Base-by-base conservation (phyloP, 2,888 invertebrate species). In the Apotomis capreana region DNA sequence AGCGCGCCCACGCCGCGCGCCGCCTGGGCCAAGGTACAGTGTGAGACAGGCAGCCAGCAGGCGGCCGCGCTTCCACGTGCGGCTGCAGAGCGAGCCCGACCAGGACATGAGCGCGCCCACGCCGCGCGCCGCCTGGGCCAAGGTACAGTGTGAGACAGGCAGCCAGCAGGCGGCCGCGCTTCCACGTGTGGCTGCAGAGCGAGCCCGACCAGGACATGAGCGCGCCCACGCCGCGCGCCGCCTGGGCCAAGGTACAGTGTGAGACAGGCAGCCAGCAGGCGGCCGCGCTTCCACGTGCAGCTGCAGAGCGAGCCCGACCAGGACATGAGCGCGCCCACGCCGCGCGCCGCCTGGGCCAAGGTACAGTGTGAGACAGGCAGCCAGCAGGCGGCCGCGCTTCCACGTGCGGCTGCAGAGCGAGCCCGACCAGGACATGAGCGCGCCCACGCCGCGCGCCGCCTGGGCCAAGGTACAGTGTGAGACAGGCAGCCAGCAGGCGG, bases 71-170 rank as follows among this genome's bases (percentile, higher is more conserved):
- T 40, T 40, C 40, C 40, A 40, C 40, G 40, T 95, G 97, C 83
- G 98, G 5, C 40, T 40, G 40, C 40, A 40, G 40, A 40, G 40
- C 40, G 40, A 40, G 40, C 40, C 40, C 40, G 40, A 40, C 40
- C 40, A 98, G 78, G 94, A 94, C 0, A 95, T 95, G 4, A 96
- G 97, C 5, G 94, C 95, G 54, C 98, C 98, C 0, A 96, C 97
- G 83, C 98, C 98, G 84, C 93, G 40, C 40, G 40, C 40, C 40
- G 40, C 40, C 40, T 40, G 40, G 40, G 40, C 40, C 40, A 40
- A 40, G 40, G 40, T 40, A 6, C 40, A 15, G 15, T 15, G 15
- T 15, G 15, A 15, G 15, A 15, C 15, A 15, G 40, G 40, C 4
- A 6, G 40, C 4, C 40, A 6, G 5, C 5, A 6, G 40, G 40